Conservation (phyloP, 2,888 invertebrate genomes). For the Capitulum mitella region DNA sequence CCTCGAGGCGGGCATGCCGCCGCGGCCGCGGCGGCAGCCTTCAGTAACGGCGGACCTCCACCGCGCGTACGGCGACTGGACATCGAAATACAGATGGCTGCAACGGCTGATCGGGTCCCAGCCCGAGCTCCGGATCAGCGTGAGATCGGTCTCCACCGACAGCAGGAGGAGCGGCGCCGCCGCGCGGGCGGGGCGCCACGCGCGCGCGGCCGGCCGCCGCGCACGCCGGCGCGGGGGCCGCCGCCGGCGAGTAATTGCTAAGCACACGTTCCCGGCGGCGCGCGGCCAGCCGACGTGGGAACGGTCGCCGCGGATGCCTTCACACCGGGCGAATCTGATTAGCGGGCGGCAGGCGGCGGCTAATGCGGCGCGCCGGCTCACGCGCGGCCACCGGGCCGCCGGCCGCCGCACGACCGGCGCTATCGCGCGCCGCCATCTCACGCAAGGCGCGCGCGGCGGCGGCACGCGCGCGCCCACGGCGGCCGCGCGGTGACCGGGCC, state of each 20-base stretch:
- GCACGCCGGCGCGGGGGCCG: not conserved
- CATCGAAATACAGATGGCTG: not conserved
- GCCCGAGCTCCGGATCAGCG: too few species aligned
- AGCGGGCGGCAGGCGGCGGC: not conserved
- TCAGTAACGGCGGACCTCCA: not conserved
- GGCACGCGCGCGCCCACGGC: not conserved
- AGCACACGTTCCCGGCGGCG: not conserved
- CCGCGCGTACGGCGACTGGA: not conserved
- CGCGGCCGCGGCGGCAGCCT: conserved; percentile 6
- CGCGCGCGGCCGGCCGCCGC: too few species aligned
- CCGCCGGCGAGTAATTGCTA: not conserved
- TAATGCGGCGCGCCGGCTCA: conserved; percentile 6
- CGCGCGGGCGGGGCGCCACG: too few species aligned
- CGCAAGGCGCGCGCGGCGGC: conserved; percentile 5
- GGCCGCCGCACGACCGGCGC: not conserved
- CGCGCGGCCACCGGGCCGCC: not conserved
- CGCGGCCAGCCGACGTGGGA: conserved; percentile 10
- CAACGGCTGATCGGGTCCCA: too few species aligned
- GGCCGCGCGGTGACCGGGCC: too few species aligned
- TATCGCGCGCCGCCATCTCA: not conserved
- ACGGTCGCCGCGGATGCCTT: not conserved
- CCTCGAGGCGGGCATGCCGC: conserved; percentile 22
- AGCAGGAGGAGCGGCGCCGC: too few species aligned
- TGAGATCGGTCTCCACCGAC: too few species aligned
- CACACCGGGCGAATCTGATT: conserved; percentile 17